Percentiles rank a stretch among this genome's conserved stretches.
Evolutionary conservation across 2,888 invertebrate species (phyloP).

Genomic region (Hypolimnas misippus): DNA sequence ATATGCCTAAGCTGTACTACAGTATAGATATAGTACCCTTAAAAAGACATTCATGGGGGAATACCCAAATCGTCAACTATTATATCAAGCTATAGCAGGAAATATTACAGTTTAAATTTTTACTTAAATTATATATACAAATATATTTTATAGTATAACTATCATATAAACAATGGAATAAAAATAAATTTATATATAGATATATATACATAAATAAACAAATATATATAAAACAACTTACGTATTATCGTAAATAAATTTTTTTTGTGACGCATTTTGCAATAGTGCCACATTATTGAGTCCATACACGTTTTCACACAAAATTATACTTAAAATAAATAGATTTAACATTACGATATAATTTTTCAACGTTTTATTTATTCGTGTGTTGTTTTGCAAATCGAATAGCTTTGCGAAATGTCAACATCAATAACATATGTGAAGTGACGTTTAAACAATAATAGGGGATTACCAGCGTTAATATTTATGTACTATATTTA

Average conservation of each 20-base stretch:
- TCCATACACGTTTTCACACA: slow-evolving; percentile 18
- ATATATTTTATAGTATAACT: too few relatives aligned
- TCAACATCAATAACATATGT: slow-evolving; percentile 12
- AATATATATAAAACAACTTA: slow-evolving; percentile 47
- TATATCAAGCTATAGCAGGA: neutral
- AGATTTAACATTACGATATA: slow-evolving; percentile 20
- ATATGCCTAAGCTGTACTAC: too few relatives aligned
- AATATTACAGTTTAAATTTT: too few relatives aligned
- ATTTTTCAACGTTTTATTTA: slow-evolving; percentile 4
- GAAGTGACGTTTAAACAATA: neutral
- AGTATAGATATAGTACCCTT: too few relatives aligned
- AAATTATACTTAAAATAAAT: slow-evolving; percentile 25
- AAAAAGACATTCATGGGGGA: too few relatives aligned
- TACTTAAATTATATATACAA: too few relatives aligned
- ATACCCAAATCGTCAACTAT: neutral
- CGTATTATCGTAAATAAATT: slow-evolving; percentile 64
- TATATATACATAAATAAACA: neutral
- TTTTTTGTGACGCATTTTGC: slow-evolving; percentile 49
- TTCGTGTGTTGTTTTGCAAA: neutral
- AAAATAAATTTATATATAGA: too few relatives aligned
- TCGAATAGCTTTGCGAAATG: slow-evolving; percentile 1
- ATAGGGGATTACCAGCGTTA: neutral
- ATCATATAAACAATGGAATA: too few relatives aligned
- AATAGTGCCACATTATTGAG: slow-evolving; percentile 7
- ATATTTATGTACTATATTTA: neutral